Conservation (phyloP, 2,113 vertebrate genomes). For the Micromys minutus region DNA sequence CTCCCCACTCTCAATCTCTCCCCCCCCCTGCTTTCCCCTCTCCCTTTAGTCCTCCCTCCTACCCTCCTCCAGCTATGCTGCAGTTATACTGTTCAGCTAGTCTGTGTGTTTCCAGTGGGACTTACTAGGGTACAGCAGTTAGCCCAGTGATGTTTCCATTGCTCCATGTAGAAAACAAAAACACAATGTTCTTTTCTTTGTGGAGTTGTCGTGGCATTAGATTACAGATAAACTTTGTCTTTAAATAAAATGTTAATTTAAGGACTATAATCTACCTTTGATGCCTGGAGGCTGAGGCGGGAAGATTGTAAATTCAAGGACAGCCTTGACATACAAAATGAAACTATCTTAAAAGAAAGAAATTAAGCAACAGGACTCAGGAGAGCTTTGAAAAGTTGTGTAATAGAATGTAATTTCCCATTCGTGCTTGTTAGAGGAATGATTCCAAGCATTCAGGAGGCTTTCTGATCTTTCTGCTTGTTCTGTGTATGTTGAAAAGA, state of each 20-base stretch:
- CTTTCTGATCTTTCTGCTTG: background rate
- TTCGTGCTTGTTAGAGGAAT: background rate
- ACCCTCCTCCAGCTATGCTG: too few species aligned
- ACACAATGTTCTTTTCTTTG: background rate
- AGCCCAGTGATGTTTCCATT: background rate
- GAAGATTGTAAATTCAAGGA: background rate
- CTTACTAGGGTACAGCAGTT: background rate
- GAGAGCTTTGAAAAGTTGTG: background rate
- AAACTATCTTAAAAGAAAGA: background rate
- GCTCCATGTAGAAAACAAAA: background rate
- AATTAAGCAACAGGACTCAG: background rate
- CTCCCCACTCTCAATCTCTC: too few species aligned
- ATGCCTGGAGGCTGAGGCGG: background rate
- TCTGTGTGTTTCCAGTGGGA: background rate
- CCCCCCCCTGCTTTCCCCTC: too few species aligned
- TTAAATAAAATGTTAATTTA: background rate
- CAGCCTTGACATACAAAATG: background rate
- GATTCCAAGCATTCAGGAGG: background rate
- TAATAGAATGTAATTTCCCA: background rate
- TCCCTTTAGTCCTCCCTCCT: too few species aligned
- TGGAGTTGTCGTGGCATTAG: background rate
- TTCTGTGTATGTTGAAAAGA: background rate
- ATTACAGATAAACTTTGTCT: background rate
- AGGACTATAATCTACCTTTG: background rate
- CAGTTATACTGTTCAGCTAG: background rate